Percentiles rank a stretch among this genome's conserved stretches.
Conservation (phyloP, 2,113 vertebrate genomes). For the Odocoileus hemionus region DNA sequence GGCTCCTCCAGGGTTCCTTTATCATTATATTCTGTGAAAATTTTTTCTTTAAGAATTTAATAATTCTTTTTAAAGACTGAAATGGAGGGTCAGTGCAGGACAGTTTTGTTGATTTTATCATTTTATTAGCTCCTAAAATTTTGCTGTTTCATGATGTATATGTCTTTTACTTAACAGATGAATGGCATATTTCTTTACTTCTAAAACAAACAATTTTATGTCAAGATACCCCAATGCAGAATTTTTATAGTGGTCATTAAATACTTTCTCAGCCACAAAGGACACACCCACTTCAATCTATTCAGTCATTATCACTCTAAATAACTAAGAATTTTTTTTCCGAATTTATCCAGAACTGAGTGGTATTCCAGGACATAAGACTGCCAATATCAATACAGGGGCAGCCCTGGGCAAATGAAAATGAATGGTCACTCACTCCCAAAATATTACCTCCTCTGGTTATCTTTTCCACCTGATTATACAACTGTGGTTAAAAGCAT, state of each 20-base stretch:
- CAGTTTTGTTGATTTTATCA: background rate
- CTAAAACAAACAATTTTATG: background rate
- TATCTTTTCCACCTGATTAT: background rate
- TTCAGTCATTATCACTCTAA: background rate
- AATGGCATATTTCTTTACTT: background rate
- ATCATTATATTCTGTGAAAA: background rate
- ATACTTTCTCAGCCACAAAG: background rate
- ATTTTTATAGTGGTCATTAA: background rate
- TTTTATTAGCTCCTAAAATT: background rate
- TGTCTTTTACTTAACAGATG: background rate
- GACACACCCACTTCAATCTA: background rate
- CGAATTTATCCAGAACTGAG: background rate
- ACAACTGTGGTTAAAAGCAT: background rate
- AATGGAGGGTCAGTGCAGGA: background rate
- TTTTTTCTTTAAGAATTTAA: background rate
- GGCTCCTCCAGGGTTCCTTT: background rate
- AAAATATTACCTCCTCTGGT: background rate
- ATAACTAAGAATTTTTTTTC: background rate
- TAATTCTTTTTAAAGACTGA: background rate
- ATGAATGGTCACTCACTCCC: background rate
- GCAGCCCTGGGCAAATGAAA: background rate
- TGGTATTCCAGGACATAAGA: background rate
- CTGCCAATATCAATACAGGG: fast-evolving
- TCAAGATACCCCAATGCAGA: background rate
- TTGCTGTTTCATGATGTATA: background rate